A percentile compares a stretch with the other conserved stretches of the same genome.
These are phyloP conservation scores for Tauraco erythrolophus DNA, from an alignment of 2,113 vertebrate genomes.

Conservation along the genomic window DNA sequence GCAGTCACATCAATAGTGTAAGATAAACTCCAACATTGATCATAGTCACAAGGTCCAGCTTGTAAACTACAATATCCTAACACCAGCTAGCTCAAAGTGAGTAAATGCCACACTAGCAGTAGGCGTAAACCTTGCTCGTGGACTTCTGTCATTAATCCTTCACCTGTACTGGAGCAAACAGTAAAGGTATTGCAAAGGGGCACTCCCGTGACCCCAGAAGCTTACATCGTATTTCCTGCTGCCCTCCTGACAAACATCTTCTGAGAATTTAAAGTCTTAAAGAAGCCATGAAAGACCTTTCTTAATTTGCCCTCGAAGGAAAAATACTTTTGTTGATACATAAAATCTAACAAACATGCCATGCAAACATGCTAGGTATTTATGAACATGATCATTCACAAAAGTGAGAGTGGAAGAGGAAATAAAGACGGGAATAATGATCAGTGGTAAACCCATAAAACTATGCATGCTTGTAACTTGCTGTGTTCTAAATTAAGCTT, in stretches of 20 bases:
- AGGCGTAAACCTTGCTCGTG: background rate
- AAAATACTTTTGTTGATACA: background rate
- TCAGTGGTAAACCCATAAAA: background rate
- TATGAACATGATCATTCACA: background rate
- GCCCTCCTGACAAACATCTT: background rate
- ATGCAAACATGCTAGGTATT: background rate
- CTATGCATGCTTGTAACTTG: background rate
- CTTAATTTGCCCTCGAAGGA: background rate
- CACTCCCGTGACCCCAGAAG: background rate
- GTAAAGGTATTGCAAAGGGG: background rate
- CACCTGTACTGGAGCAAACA: background rate
- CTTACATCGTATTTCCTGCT: background rate
- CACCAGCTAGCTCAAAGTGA: background rate
- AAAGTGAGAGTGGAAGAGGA: background rate
- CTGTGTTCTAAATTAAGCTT: background rate
- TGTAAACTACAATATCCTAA: background rate
- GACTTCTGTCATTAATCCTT: background rate
- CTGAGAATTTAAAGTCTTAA: background rate
- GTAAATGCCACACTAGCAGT: background rate
- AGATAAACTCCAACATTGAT: background rate
- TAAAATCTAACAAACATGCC: fast-evolving
- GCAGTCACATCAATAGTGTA: background rate
- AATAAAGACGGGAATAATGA: background rate
- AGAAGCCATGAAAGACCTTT: background rate
- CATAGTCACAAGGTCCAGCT: background rate